Evolutionary conservation across 2,888 invertebrate genomes (phyloP).

Genomic region (Tinea pellionella): DNA sequence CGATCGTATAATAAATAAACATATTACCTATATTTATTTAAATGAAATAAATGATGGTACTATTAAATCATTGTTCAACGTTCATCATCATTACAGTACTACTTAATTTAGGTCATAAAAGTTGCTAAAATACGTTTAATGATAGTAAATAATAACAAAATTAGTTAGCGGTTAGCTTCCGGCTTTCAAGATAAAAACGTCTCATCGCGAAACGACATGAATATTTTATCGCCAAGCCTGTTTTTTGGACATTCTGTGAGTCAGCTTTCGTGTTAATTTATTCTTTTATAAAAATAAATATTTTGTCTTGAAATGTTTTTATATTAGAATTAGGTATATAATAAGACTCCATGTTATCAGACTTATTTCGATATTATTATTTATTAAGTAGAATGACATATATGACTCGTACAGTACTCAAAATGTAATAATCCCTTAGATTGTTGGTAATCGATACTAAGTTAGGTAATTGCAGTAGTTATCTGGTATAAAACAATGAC

Average conservation of each 20-base stretch:
- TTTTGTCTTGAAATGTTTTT: not conserved
- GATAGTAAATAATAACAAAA: not conserved
- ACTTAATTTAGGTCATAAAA: not conserved
- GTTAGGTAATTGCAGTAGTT: slow-evolving; percentile 12
- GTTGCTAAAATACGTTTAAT: not conserved
- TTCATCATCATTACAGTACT: no score
- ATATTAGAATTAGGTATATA: no score
- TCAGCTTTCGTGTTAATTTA: not conserved
- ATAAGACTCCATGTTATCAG: not conserved
- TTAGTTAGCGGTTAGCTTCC: slow-evolving; percentile 23
- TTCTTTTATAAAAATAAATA: not conserved
- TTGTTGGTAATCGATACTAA: slow-evolving; percentile 6
- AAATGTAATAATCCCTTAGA: not conserved
- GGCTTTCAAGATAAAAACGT: slow-evolving; percentile 32
- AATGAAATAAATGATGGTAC: no score
- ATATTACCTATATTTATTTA: no score
- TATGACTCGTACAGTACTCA: no score
- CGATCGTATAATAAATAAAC: no score
- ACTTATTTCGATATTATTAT: not conserved
- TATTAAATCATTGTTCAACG: no score
- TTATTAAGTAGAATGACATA: no score
- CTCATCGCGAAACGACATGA: slow-evolving; percentile 37
- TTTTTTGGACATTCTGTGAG: not conserved
- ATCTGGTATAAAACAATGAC: slow-evolving; percentile 41
- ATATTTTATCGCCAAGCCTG: slow-evolving; percentile 31